Percentiles rank a stretch among this genome's conserved stretches.
These are phyloP conservation scores for Petrocephalus microphthalmus DNA, from an alignment of 2,113 vertebrate genomes.

Conservation along the genomic window DNA sequence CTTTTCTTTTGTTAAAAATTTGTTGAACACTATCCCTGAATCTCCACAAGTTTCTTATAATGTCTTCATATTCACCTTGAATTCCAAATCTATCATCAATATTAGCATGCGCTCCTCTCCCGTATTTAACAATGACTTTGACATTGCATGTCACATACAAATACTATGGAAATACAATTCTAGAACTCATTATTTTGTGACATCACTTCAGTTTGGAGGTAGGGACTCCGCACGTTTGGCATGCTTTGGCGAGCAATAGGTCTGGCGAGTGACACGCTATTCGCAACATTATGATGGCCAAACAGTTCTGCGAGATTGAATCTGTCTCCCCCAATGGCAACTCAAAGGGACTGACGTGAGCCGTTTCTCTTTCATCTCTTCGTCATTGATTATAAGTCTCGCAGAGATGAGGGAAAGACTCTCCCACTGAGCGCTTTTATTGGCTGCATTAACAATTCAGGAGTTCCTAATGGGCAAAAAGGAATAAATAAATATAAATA, in stretches of 20 bases:
- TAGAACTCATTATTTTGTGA: background rate
- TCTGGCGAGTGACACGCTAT: constrained; percentile 19
- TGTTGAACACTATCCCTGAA: too few species aligned
- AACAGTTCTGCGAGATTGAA: constrained; percentile 54
- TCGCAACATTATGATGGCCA: constrained; percentile 49
- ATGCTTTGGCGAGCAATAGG: constrained; percentile 17
- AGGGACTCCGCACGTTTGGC: background rate
- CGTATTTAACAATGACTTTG: background rate
- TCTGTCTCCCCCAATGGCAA: constrained; percentile 52
- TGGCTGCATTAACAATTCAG: constrained; percentile 62
- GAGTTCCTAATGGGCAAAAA: constrained; percentile 47
- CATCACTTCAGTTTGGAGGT: background rate
- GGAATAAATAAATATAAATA: constrained; percentile 7
- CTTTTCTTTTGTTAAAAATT: too few species aligned
- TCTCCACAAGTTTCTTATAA: background rate
- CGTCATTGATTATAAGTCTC: constrained; percentile 58
- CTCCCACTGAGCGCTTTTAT: constrained; percentile 62
- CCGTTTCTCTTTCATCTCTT: constrained; percentile 57
- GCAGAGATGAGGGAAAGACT: constrained; percentile 58
- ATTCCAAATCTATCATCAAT: background rate
- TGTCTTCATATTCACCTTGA: background rate
- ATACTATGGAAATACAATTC: background rate
- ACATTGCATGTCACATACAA: background rate
- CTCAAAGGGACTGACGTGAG: constrained; percentile 46
- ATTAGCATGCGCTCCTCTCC: background rate